These are phyloP conservation scores for Thunnus thynnus DNA, from an alignment of 2,113 vertebrate genomes.

Conservation along the genomic window DNA sequence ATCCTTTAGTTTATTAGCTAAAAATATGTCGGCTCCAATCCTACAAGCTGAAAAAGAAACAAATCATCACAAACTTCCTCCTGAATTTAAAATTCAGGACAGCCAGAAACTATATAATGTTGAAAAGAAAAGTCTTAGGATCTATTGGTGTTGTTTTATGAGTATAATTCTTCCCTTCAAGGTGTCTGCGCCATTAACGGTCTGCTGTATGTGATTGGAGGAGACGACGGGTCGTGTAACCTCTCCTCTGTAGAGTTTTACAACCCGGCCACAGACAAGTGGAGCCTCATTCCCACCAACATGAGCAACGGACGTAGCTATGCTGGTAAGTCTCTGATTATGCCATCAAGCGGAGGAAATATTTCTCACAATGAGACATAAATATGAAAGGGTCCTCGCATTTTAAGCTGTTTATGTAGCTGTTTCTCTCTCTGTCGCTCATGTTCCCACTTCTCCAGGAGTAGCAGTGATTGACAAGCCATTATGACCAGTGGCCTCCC, in stretches of 20 bases:
- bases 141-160: too few species aligned
- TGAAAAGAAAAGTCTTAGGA: neutral
- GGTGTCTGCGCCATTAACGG: slow-evolving; percentile 96
- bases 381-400: neutral
- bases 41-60: too few species aligned
- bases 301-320: slow-evolving; percentile 98
- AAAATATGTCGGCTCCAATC: too few species aligned
- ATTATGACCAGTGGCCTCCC: slow-evolving; percentile 84
- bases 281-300: slow-evolving; percentile 94
- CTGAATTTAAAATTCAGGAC: too few species aligned
- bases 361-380: neutral
- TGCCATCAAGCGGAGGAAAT: neutral
- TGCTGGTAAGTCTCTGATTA: slow-evolving; percentile 85
- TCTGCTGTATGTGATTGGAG: slow-evolving; percentile 95
- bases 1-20: too few species aligned
- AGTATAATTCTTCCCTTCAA: slow-evolving; percentile 54
- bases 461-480: slow-evolving; percentile 96
- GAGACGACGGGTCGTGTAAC: slow-evolving; percentile 96
- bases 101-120: too few species aligned
- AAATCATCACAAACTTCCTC: too few species aligned
- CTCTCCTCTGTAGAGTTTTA: slow-evolving; percentile 96
- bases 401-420: neutral
- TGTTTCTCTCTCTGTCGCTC: neutral
- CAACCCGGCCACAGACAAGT: slow-evolving; percentile 93
- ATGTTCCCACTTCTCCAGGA: slow-evolving; percentile 79